Evolutionary conservation across 2,888 invertebrate genomes (phyloP).

Genomic region (Pteria penguin): DNA sequence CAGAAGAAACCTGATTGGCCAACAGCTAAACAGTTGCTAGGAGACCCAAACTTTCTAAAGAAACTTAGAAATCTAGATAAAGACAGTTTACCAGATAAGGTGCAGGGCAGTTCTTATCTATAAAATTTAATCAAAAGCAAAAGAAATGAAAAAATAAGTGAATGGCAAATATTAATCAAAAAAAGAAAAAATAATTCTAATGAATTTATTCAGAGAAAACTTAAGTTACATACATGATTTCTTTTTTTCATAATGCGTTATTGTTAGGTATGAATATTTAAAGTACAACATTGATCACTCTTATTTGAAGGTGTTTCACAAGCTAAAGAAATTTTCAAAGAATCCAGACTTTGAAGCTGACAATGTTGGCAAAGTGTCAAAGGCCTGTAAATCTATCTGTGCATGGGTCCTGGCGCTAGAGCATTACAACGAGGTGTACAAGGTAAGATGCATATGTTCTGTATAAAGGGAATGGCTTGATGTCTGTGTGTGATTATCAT

Average conservation of each 20-base stretch:
- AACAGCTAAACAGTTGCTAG: conserved; percentile 76
- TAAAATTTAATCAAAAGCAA: background rate
- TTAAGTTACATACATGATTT: too few species aligned
- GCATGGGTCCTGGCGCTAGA: conserved; percentile 79
- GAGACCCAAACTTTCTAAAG: conserved; percentile 77
- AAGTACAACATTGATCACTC: too few species aligned
- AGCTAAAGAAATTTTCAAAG: conserved; percentile 77
- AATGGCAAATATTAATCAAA: too few species aligned
- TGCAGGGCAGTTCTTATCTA: conserved; percentile 34
- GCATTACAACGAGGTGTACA: conserved; percentile 79
- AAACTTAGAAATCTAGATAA: conserved; percentile 77
- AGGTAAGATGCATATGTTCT: too few species aligned
- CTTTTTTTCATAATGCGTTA: too few species aligned
- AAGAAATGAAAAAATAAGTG: too few species aligned
- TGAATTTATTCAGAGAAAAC: too few species aligned
- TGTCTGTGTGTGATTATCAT: too few species aligned
- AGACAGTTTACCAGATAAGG: conserved; percentile 77
- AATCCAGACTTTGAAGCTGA: conserved; percentile 78
- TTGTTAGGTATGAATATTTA: too few species aligned
- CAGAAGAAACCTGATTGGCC: conserved; percentile 78
- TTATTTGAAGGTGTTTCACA: conserved; percentile 72
- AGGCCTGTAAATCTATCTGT: conserved; percentile 79
- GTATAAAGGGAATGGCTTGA: too few species aligned
- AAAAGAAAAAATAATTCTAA: too few species aligned
- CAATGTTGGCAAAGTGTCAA: conserved; percentile 76